phyloP scores from a whole-genome alignment of 1,140 invertebrate genomes.

The Xylocopa sonorina region DNA sequence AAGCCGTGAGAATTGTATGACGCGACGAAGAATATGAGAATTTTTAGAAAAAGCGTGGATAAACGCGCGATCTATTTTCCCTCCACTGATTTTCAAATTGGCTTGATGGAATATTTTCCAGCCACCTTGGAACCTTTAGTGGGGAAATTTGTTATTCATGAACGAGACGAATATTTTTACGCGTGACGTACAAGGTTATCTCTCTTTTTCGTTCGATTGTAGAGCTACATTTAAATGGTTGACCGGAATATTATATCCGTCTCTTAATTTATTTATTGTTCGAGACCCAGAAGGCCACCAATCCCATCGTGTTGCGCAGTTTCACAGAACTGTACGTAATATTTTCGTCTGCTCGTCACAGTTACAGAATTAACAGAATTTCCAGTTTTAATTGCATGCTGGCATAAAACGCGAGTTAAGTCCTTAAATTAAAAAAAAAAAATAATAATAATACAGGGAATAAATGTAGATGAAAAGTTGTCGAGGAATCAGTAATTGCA shows the following conservation, averaged over 20 bases:
- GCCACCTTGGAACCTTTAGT: not conserved
- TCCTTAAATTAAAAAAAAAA: no score
- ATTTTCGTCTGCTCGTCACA: no score
- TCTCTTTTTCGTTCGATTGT: not conserved
- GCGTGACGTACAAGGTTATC: not conserved
- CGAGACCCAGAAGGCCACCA: not conserved
- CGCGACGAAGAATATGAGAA: no score
- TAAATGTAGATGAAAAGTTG: no score
- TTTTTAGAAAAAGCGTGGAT: not conserved
- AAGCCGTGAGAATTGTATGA: no score
- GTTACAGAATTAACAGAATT: no score
- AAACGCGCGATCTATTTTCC: not conserved
- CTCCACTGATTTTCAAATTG: not conserved
- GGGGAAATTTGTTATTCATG: conserved; percentile 45
- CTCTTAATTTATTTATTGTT: not conserved
- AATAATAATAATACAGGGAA: no score
- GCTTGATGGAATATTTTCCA: not conserved
- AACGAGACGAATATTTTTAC: conserved; percentile 43
- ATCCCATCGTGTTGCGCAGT: not conserved
- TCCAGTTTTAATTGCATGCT: no score
- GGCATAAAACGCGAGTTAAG: no score
- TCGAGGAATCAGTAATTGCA: no score
- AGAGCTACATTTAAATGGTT: conserved; percentile 8
- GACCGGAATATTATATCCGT: not conserved
- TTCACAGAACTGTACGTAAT: no score